Evolutionary conservation across 2,888 invertebrate genomes (phyloP), one percentile per base, ranked within the genome.

Genomic region (Tryphoninae sp.): DNA sequence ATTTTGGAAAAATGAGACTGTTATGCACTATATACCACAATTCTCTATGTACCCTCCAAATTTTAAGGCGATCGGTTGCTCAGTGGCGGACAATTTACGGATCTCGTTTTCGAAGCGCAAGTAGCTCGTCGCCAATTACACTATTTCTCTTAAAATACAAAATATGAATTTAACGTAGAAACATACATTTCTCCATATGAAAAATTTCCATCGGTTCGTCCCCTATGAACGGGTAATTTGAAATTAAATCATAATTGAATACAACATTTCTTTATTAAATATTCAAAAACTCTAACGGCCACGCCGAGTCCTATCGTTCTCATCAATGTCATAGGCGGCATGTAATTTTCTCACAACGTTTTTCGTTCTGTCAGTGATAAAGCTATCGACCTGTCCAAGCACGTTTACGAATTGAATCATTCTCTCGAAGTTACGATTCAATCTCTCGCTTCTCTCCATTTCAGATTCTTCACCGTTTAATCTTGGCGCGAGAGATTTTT

Each of bases 371-470:
- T 93, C 93, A 1, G 92, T 92, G 61, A 93, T 85, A 84, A 93
- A 93, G 40, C 92, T 90, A 84, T 94, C 93, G 45, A 94, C 91
- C 86, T 93, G 93, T 2, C 93, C 93, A 73, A 93, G 88, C 74
- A 94, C 91, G 81, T 92, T 93, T 2, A 93, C 92, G 55, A 93
- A 87, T 83, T 93, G 92, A 71, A 93, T 92, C 89, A 93, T 91
- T 85, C 90, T 92, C 78, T 93, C 93, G 78, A 93, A 93, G 84
- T 92, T 92, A 40, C 90, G 91, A 80, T 93, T 92, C 33, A 93
- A 86, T 74, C 89, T 88, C 83, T 92, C 92, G 0, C 91, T 89
- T 79, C 89, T 90, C 55, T 92, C 89, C 51, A 89, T 80, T 85
- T 91, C 90, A 69, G 90, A 90, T 26, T 88, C 86, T 65, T 88